Conservation (phyloP, 2,797 vertebrate species). For the Sciaenops ocellatus region DNA sequence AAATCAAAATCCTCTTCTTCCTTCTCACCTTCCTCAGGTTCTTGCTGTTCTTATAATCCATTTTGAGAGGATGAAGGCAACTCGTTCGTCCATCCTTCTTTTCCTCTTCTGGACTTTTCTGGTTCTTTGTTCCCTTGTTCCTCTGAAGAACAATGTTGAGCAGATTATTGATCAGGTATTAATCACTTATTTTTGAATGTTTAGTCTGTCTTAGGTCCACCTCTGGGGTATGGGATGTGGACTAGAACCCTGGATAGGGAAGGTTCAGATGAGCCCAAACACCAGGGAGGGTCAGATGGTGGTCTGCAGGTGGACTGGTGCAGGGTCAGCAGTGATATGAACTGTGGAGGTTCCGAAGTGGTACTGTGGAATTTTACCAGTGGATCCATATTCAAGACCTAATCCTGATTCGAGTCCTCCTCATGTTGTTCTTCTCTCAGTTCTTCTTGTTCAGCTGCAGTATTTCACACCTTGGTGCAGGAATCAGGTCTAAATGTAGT, state of each 20-base stretch:
- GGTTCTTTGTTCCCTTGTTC: constrained; percentile 78
- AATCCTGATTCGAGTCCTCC: neutral
- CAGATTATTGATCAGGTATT: constrained; percentile 80
- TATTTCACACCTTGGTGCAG: constrained; percentile 27
- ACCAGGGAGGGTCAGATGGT: no score
- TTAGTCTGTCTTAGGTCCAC: no score
- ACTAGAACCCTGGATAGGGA: neutral
- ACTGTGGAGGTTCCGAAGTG: neutral
- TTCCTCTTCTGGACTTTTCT: constrained; percentile 89
- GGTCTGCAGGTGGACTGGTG: neutral
- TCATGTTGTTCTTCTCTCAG: neutral
- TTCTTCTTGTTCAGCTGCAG: constrained; percentile 18
- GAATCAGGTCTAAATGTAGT: neutral
- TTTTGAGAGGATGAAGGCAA: constrained; percentile 85
- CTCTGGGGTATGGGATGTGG: neutral
- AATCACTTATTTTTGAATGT: neutral
- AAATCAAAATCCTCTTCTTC: neutral
- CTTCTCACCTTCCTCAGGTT: constrained; percentile 67
- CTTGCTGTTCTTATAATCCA: constrained; percentile 86
- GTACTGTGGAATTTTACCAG: neutral
- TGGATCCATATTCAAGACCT: neutral
- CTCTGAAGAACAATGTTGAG: constrained; percentile 79
- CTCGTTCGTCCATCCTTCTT: constrained; percentile 86
- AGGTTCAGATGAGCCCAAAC: neutral
- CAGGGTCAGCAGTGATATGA: no score